Conservation (phyloP, 1,140 invertebrate species). For the Helicoverpa zea region DNA sequence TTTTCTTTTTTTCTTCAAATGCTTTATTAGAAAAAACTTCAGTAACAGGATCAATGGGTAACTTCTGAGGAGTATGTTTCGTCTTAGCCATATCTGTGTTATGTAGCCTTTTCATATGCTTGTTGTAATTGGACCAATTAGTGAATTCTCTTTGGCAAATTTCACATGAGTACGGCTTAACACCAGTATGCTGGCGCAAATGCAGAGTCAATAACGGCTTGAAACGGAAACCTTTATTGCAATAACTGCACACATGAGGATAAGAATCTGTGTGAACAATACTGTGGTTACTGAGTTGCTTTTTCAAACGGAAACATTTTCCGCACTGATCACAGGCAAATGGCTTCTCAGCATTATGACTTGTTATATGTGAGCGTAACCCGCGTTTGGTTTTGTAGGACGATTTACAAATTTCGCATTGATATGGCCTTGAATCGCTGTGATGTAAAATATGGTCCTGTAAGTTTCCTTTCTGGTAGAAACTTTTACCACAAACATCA, state of each 20-base stretch:
- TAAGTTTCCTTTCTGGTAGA: background rate
- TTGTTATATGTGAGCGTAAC: slow-evolving; percentile 81
- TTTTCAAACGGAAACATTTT: slow-evolving; percentile 88
- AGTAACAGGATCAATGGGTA: background rate
- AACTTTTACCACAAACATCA: slow-evolving; percentile 37
- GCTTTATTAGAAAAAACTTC: background rate
- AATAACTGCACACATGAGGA: slow-evolving; percentile 91
- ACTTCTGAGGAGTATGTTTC: slow-evolving; percentile 47
- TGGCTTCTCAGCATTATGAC: slow-evolving; percentile 90
- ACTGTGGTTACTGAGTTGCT: slow-evolving; percentile 69
- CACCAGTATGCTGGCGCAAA: slow-evolving; percentile 89
- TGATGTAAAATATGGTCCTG: slow-evolving; percentile 2
- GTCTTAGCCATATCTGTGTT: slow-evolving; percentile 80
- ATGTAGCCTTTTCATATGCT: slow-evolving; percentile 91
- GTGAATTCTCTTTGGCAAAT: slow-evolving; percentile 90
- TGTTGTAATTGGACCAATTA: slow-evolving; percentile 92
- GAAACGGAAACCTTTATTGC: slow-evolving; percentile 90
- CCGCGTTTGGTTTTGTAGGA: background rate
- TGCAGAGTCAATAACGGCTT: slow-evolving; percentile 90
- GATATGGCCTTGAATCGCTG: background rate
- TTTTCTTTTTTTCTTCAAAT: background rate
- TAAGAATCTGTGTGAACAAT: slow-evolving; percentile 94
- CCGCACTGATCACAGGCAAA: slow-evolving; percentile 92
- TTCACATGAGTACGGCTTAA: slow-evolving; percentile 87
- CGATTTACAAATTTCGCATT: slow-evolving; percentile 27